Evolutionary conservation across 2,797 vertebrate species (phyloP).

Genomic region (Cetoscarus ocellatus): DNA sequence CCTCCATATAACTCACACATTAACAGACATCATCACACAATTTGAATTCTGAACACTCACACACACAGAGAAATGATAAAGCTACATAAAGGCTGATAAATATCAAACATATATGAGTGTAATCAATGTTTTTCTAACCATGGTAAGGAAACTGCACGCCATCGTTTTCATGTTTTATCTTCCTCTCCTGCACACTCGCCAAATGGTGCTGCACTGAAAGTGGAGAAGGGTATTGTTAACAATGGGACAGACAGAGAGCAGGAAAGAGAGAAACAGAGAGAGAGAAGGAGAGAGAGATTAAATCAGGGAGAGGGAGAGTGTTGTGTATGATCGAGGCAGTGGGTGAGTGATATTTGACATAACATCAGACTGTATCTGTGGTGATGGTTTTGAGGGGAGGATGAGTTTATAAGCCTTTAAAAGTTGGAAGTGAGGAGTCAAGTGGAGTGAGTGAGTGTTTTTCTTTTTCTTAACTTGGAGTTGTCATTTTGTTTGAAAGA

Average conservation of each 20-base stretch:
- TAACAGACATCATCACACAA: constrained; percentile 29
- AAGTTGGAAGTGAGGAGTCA: constrained; percentile 7
- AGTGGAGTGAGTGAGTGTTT: constrained; percentile 14
- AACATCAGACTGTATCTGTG: constrained; percentile 39
- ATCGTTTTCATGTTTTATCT: constrained; percentile 90
- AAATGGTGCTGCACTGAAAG: constrained; percentile 90
- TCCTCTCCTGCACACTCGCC: constrained; percentile 89
- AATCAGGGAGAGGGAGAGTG: constrained; percentile 25
- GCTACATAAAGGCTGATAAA: constrained; percentile 61
- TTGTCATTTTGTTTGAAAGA: constrained; percentile 25
- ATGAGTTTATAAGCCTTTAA: constrained; percentile 18
- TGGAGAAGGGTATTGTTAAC: constrained; percentile 85
- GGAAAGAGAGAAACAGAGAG: constrained; percentile 42
- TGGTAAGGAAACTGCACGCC: constrained; percentile 90
- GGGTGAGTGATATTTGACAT: constrained; percentile 52
- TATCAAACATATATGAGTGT: constrained; percentile 72
- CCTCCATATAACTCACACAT: constrained; percentile 27
- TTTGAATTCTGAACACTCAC: constrained; percentile 21
- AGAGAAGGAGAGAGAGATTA: constrained; percentile 13
- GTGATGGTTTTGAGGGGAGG: constrained; percentile 27
- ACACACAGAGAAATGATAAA: constrained; percentile 48
- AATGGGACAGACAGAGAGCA: constrained; percentile 56
- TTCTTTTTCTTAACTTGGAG: constrained; percentile 8
- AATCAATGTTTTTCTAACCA: constrained; percentile 87
- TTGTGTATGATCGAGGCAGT: constrained; percentile 52